Conservation (phyloP, 2,888 invertebrate genomes). For the Synergus itoensis region DNA sequence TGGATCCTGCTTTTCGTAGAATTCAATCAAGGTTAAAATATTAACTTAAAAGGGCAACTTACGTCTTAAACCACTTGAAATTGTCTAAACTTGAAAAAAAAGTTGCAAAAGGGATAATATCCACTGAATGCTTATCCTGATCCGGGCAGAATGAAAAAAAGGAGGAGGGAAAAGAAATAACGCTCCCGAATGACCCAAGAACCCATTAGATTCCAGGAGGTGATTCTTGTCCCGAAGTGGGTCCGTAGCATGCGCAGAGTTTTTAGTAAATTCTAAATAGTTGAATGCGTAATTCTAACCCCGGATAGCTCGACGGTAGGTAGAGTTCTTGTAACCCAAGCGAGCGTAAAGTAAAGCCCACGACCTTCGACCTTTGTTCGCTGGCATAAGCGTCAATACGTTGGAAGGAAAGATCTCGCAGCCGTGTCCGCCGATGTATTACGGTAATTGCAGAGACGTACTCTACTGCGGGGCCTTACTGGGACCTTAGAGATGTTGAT, state of each 20-base stretch:
- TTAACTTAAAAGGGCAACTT: too few relatives aligned
- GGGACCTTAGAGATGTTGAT: constrained; percentile 59
- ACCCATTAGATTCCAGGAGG: constrained; percentile 17
- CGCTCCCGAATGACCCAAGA: neutral
- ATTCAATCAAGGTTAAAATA: neutral
- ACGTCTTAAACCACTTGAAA: neutral
- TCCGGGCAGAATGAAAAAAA: neutral
- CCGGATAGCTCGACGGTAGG: neutral
- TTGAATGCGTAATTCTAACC: constrained; percentile 39
- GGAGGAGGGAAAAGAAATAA: neutral
- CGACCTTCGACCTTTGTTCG: constrained; percentile 50
- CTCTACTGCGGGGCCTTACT: constrained; percentile 51
- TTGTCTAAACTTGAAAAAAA: too few relatives aligned
- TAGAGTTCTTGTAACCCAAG: constrained; percentile 47
- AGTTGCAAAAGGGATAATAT: neutral
- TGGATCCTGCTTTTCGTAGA: neutral
- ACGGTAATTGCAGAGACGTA: constrained; percentile 70
- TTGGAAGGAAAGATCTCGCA: constrained; percentile 57
- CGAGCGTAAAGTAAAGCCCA: constrained; percentile 51
- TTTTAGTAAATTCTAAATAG: constrained; percentile 37
- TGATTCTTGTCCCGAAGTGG: neutral
- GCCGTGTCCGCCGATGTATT: constrained; percentile 69
- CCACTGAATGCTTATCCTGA: neutral
- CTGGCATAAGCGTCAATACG: constrained; percentile 51
- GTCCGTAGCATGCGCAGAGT: constrained; percentile 2